phyloP scores from a whole-genome alignment of 2,797 vertebrate species.

The Sebastes cheni region DNA sequence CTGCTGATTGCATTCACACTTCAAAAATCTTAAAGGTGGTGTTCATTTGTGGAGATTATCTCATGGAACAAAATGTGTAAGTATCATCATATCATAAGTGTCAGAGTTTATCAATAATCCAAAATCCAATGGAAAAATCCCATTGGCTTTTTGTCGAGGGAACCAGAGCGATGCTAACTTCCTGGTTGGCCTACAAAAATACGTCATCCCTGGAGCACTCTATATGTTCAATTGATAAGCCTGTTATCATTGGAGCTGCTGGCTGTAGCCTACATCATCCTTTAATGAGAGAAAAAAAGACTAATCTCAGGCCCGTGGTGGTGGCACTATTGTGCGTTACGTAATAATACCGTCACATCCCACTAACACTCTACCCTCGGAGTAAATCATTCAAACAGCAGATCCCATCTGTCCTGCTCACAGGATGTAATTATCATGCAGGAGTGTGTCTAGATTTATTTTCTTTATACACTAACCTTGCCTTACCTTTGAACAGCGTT shows the following conservation, averaged over 20 bases:
- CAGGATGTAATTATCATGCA: not conserved
- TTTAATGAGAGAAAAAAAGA: not conserved
- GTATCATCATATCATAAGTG: too few species aligned
- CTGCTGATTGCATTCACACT: too few species aligned
- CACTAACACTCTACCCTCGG: constrained; percentile 4
- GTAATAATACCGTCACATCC: constrained; percentile 21
- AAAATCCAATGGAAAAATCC: too few species aligned
- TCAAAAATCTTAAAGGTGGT: too few species aligned
- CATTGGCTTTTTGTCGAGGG: too few species aligned
- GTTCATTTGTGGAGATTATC: too few species aligned
- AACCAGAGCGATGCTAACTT: too few species aligned
- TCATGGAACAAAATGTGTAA: too few species aligned
- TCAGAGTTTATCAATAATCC: too few species aligned
- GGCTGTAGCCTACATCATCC: not conserved
- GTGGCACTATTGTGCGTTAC: constrained; percentile 26
- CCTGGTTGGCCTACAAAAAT: too few species aligned
- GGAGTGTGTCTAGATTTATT: not conserved
- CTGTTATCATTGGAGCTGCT: not conserved
- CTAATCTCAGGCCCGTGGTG: constrained; percentile 1
- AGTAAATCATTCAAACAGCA: constrained; percentile 43
- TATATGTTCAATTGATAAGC: not conserved
- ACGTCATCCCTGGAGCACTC: too few species aligned
- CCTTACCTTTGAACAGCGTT: not conserved
- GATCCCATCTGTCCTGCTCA: not conserved
- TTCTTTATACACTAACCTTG: not conserved